phyloP scores from a whole-genome alignment of 2,113 vertebrate species.

The Macquaria ambigua region DNA sequence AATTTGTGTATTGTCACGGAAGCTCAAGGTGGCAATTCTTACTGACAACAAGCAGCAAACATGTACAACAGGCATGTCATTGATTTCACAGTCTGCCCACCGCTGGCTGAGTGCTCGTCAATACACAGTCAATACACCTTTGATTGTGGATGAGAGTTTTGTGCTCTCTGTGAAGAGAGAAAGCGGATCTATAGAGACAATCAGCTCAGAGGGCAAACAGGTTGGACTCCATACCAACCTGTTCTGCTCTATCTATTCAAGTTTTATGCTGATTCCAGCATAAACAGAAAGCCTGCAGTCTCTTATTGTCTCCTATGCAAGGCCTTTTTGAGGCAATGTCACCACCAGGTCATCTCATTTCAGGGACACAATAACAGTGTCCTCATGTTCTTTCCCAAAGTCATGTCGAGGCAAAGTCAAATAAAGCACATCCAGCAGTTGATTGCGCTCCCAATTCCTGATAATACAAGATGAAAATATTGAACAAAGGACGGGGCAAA shows the following conservation, averaged over 20 bases:
- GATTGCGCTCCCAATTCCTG: not conserved
- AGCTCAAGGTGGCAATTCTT: conserved; percentile 68
- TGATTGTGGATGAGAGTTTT: conserved; percentile 83
- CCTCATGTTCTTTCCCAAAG: conserved; percentile 46
- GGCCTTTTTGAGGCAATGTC: conserved; percentile 61
- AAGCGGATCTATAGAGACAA: conserved; percentile 80
- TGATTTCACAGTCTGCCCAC: conserved; percentile 81
- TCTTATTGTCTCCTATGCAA: conserved; percentile 55
- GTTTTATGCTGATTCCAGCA: conserved; percentile 74
- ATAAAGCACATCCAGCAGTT: not conserved
- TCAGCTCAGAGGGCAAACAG: conserved; percentile 77
- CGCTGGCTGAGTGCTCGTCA: conserved; percentile 77
- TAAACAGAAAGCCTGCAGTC: conserved; percentile 49
- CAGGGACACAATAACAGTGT: conserved; percentile 51
- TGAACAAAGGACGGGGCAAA: not conserved
- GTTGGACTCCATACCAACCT: conserved; percentile 54
- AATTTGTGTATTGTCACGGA: conserved; percentile 37
- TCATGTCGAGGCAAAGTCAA: conserved; percentile 51
- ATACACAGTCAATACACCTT: conserved; percentile 82
- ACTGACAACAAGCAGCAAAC: conserved; percentile 53
- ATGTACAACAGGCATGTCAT: conserved; percentile 73
- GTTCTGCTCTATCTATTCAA: conserved; percentile 59
- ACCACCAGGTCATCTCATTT: conserved; percentile 67
- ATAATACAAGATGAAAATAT: not conserved
- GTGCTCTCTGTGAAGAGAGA: conserved; percentile 76